Percentiles rank a stretch among this genome's conserved stretches.
These are phyloP conservation scores for Thaumatotibia leucotreta DNA, from an alignment of 1,140 invertebrate genomes.

Conservation along the genomic window DNA sequence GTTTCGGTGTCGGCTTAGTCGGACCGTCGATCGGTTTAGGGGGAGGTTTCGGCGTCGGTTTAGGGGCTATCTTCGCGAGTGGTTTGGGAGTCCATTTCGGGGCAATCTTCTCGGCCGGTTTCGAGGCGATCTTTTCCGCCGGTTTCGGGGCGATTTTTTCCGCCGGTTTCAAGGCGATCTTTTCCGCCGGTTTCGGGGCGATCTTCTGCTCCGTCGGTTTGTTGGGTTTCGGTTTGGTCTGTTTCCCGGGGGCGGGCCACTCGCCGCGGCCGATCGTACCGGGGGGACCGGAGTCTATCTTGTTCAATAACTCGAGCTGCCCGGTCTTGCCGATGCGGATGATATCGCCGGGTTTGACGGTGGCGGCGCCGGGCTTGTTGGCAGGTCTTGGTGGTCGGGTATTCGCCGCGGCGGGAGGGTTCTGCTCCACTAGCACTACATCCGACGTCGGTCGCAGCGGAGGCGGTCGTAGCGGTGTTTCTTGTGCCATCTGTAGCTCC, in stretches of 20 bases:
- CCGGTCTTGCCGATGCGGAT: constrained; percentile 23
- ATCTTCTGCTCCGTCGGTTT: not conserved
- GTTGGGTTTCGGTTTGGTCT: too few species aligned
- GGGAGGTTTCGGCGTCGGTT: too few species aligned
- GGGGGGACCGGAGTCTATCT: not conserved
- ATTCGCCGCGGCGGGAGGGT: too few species aligned
- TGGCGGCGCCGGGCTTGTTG: not conserved
- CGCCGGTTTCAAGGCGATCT: not conserved
- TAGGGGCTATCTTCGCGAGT: too few species aligned
- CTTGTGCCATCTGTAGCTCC: not conserved
- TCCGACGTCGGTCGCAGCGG: too few species aligned
- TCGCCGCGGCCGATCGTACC: not conserved
- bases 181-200: not conserved
- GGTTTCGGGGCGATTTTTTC: not conserved
- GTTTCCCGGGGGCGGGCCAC: not conserved
- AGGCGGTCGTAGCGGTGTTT: not conserved
- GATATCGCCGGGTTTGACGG: constrained; percentile 25
- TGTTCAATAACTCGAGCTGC: constrained; percentile 16
- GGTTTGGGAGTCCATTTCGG: too few species aligned
- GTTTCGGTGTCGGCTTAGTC: too few species aligned
- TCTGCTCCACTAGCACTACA: too few species aligned
- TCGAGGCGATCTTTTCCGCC: not conserved
- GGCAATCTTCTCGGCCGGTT: too few species aligned
- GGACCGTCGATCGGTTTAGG: too few species aligned
- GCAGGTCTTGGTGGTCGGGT: not conserved